Evolutionary conservation across 1,140 invertebrate genomes (phyloP).

Genomic region (Elymnias hypermnestra): DNA sequence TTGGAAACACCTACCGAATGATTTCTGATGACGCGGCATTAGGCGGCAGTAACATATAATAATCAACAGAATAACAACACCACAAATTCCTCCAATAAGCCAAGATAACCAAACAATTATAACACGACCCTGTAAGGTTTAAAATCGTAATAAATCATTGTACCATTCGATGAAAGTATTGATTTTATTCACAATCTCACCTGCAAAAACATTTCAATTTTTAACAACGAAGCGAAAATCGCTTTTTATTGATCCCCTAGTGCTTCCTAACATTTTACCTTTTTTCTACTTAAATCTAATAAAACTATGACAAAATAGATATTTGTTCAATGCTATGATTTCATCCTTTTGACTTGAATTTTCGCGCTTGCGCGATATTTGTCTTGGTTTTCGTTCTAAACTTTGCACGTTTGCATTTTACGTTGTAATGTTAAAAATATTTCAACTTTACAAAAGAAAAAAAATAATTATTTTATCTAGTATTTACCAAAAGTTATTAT

Average conservation of each 20-base stretch:
- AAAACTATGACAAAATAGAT: conserved; percentile 30
- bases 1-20: conserved; percentile 53
- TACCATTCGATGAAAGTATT: conserved; percentile 24
- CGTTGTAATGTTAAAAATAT: too few species aligned
- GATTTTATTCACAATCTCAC: conserved; percentile 44
- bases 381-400: neutral
- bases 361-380: conserved; percentile 27
- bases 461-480: too few species aligned
- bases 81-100: conserved; percentile 71
- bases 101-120: conserved; percentile 76
- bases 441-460: too few species aligned
- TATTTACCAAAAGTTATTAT: too few species aligned
- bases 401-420: too few species aligned
- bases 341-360: conserved; percentile 24
- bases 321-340: conserved; percentile 18
- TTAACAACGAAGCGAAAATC: conserved; percentile 51
- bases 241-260: conserved; percentile 52
- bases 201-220: conserved; percentile 73
- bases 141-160: conserved; percentile 22
- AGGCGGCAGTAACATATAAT: conserved; percentile 75
- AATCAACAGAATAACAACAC: conserved; percentile 70
- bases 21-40: conserved; percentile 76
- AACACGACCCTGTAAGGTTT: conserved; percentile 65
- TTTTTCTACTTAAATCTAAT: conserved; percentile 43
- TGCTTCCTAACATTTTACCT: conserved; percentile 57